Evolutionary conservation across 2,888 invertebrate species (phyloP), one percentile per base, ranked within the genome.

Genomic region (Palloptera scutellata): DNA sequence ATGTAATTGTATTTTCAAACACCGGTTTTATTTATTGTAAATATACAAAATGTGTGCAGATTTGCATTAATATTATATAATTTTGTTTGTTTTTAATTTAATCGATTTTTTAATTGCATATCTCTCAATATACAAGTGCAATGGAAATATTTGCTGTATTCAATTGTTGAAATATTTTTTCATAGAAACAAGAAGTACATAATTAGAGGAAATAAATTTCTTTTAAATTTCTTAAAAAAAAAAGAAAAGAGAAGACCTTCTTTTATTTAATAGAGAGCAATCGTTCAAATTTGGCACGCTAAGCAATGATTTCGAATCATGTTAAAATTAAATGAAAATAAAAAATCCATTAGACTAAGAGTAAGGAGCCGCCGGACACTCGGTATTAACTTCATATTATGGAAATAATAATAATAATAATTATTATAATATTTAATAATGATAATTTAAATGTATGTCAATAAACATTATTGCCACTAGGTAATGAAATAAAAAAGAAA

Each of bases 281-380:
- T n/a, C 58, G 40, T 53, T 67, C 68, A 68, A 70, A 72, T 72
- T 78, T 78, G 78, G 77, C 77, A 78, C 77, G 74, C 73, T 73
- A 65, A 72, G 77, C 74, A 75, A 73, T 53, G 58, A 60, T 63
- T 67, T 53, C 19, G 10, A 67, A 63, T 67, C 63, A 63, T 51
- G 48, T 43, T 48, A n/a, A 2, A 30, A 30, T 30, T 30, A 30
- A 30, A 30, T 30, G 30, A 30, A 30, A 30, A 30, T 30, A 30
- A 30, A 30, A 30, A 30, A 30, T n/a, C n/a, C 30, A 30, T 30
- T 30, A 30, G 30, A 30, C 30, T 30, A 30, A 30, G 30, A 30
- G 6, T 30, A 30, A 30, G 30, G 30, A 30, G 30, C 30, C 2
- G 30, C 30, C n/a, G n/a, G n/a, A 30, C 6, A 30, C 30, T 30